Base-by-base conservation (phyloP, 2,797 vertebrate species). In the Telmatherina bonti region DNA sequence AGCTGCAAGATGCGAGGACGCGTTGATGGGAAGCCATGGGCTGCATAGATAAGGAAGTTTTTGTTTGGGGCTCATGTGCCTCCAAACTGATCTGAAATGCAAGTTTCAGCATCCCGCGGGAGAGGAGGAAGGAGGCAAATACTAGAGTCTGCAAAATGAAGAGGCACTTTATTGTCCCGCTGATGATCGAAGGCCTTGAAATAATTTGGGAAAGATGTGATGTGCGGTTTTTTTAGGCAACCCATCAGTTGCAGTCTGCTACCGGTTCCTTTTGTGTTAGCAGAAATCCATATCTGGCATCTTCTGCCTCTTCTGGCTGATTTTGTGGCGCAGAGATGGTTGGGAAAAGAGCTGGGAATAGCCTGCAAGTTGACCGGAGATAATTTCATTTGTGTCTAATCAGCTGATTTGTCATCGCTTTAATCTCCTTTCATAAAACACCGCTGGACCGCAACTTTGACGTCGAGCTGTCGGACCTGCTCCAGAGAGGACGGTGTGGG, bases 241-340 rank as follows among this genome's bases (percentile, higher is more conserved):
- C 43, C 68, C 53, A 62, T 60, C 66, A 66, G 72, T 62, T 59
- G 57, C 70, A 30, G 62, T 26, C 51, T 43, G 30, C 62, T 56
- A 24, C 62, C 22, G 56, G 66, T 26, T 78, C 52, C 4, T 20
- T 61, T 18, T n/a, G 45, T 63, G 79, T 81, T 88, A 82, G 85
- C 86, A 84, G 74, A 86, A 88, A 87, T 83, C 85, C 79, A 70
- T 83, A 67, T 86, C 76, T 82, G 57, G 72, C 75, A 31, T 67
- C 70, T 61, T 73, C 35, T 20, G 36, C 10, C 56, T 83, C 62
- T 52, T 69, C 60, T 53, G 74, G 58, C 74, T 73, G 73, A 31
- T 82, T 43, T 31, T 74, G 76, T 80, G 80, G 79, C 77, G 84
- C 80, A 84, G 85, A 81, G 70, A 83, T 84, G 79, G 31, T 67